Base-by-base conservation (phyloP, 2,797 vertebrate species). In the Acanthurus lineatus region DNA sequence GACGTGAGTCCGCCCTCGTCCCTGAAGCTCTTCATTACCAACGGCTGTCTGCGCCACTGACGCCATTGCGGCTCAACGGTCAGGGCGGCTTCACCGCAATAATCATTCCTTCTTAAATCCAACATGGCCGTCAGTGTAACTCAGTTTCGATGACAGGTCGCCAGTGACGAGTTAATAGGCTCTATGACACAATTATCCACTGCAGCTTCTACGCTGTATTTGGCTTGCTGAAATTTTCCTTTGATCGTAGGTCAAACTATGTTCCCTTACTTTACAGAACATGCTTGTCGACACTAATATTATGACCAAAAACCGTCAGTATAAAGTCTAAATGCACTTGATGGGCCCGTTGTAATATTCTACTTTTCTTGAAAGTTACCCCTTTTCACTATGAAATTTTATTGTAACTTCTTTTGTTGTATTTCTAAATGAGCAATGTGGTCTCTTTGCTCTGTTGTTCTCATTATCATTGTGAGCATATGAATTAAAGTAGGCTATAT, bases 21-120 rank as follows among this genome's bases (percentile, higher is more conserved):
- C 85, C 84, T 53, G 77, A 80, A 83, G 77, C 76, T 66, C 67
- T 67, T 73, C 32, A 48, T 71, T 35, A 14, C 62, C 53, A 47
- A 67, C 65, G 15, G 57, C 25, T 38, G 4, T 15, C 14, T 60
- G 76, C 54, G 91, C 68, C 32, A 88, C 86, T 9, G 84, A 53
- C 86, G 91, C 92, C 95, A 96, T 96, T 93, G 51, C n/a, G 93
- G 94, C 88, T 95, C 95, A 9, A 61, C 1, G 0, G 0, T 0
- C 0, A 0, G 19, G 42, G 28, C 19, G 22, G 17, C 12, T 1
- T 3, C 1, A 3, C 49, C 6, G 0, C 0, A 1, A 25, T 19
- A 9, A 1, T 0, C 28, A 15, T 3, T 19, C 9, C 12, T 2
- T 1, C 1, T 4, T 0, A n/a, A 91, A 92, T 65, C 93, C 94